These are phyloP conservation scores for Eonycteris spelaea DNA, from an alignment of 2,113 vertebrate genomes.

Conservation along the genomic window DNA sequence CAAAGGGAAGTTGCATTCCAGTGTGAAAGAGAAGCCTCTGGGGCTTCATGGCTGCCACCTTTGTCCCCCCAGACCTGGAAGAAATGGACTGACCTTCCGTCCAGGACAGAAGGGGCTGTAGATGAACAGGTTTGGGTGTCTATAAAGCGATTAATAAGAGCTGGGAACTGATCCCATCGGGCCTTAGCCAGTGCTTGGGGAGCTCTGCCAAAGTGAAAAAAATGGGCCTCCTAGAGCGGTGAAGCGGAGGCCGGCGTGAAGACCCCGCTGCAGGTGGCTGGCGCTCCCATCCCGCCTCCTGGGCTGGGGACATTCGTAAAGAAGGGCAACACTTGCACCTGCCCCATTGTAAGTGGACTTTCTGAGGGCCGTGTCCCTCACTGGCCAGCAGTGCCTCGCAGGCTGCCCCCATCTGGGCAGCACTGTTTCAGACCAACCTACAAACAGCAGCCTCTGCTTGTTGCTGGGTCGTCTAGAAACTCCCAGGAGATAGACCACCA, in stretches of 20 bases:
- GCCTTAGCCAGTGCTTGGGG: not conserved
- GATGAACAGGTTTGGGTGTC: not conserved
- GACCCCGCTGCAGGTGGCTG: not conserved
- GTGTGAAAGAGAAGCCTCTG: constrained; percentile 7
- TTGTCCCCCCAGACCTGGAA: not conserved
- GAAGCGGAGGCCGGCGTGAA: too few species aligned
- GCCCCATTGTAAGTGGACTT: not conserved
- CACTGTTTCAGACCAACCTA: not conserved
- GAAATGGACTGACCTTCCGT: not conserved
- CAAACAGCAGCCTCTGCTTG: not conserved
- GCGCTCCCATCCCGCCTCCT: not conserved
- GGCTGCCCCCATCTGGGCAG: not conserved
- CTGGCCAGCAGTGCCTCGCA: not conserved
- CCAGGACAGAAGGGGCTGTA: not conserved
- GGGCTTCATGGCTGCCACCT: not conserved
- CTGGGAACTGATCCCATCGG: not conserved
- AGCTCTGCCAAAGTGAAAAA: not conserved
- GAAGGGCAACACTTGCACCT: not conserved
- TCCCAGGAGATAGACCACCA: not conserved
- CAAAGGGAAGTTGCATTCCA: not conserved
- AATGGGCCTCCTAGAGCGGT: not conserved
- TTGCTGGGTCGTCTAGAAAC: not conserved
- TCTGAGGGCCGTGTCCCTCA: not conserved
- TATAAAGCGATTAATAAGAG: not conserved
- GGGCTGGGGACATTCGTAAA: not conserved